phyloP scores from a whole-genome alignment of 1,140 invertebrate genomes.

The Acromyrmex charruanus region DNA sequence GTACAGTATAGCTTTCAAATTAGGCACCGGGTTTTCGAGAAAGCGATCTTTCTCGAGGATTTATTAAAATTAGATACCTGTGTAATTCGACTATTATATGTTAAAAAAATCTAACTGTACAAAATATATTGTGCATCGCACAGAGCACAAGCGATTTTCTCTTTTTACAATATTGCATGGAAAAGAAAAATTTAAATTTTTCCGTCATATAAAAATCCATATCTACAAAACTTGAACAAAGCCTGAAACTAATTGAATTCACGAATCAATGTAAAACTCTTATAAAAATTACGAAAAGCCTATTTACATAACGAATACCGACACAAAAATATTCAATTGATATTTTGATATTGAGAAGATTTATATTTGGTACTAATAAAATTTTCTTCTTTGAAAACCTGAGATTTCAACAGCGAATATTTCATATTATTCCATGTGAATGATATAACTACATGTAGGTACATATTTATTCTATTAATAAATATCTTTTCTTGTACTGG shows the following conservation, averaged over 20 bases:
- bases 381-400: conserved; percentile 28
- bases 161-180: conserved; percentile 21
- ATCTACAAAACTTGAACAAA: conserved; percentile 59
- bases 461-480: conserved; percentile 59
- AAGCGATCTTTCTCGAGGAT: not conserved
- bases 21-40: conserved; percentile 27
- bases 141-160: not conserved
- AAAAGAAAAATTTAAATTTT: conserved; percentile 36
- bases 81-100: conserved; percentile 5
- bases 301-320: conserved; percentile 58
- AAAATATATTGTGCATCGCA: conserved; percentile 38
- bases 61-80: conserved; percentile 39
- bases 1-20: conserved; percentile 13
- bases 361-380: conserved; percentile 33
- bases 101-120: conserved; percentile 44
- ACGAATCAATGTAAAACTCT: conserved; percentile 30
- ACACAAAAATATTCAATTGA: conserved; percentile 28
- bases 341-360: conserved; percentile 29
- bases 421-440: not conserved
- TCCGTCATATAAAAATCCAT: conserved; percentile 64
- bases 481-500: conserved; percentile 72
- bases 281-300: conserved; percentile 49
- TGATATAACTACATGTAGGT: not conserved
- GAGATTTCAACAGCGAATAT: conserved; percentile 43
- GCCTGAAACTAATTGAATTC: not conserved